Conservation (phyloP, 2,797 vertebrate species). For the Sebastiscus tertius region DNA sequence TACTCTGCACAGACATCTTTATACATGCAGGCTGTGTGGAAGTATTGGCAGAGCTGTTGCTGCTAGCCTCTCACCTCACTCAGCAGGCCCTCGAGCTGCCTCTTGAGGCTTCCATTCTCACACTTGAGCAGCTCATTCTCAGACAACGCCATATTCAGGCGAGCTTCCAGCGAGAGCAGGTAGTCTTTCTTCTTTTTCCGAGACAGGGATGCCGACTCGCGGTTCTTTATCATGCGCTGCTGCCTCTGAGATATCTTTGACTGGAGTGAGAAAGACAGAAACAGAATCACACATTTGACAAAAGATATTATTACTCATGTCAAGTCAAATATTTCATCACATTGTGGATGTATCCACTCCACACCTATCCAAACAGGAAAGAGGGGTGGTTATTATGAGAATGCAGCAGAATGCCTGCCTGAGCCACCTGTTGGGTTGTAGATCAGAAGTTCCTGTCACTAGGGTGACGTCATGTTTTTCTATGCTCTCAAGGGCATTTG, state of each 20-base stretch:
- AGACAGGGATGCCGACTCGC: conserved; percentile 94
- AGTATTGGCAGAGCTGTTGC: not conserved
- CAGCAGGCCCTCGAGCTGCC: conserved; percentile 90
- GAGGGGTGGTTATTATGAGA: conserved; percentile 5
- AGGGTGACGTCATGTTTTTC: conserved; percentile 33
- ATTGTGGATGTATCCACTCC: conserved; percentile 3
- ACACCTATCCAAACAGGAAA: conserved; percentile 41
- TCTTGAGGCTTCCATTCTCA: conserved; percentile 93
- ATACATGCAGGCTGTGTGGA: not conserved
- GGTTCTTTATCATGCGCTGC: conserved; percentile 98
- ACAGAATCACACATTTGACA: not conserved
- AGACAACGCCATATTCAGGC: conserved; percentile 87
- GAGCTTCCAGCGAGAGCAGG: conserved; percentile 89
- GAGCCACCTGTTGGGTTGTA: conserved; percentile 39
- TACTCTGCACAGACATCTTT: not conserved
- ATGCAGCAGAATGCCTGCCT: conserved; percentile 3
- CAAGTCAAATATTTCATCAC: not conserved
- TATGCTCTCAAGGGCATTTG: not conserved
- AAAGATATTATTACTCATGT: conserved; percentile 5
- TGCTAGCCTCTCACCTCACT: conserved; percentile 84
- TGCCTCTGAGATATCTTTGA: conserved; percentile 89
- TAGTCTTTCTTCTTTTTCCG: conserved; percentile 98
- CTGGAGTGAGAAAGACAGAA: conserved; percentile 67
- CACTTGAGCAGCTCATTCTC: conserved; percentile 92
- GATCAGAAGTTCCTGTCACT: conserved; percentile 21